Evolutionary conservation across 2,797 vertebrate genomes (phyloP), one percentile per base, ranked within the genome.

Genomic region (Myoxocephalus aenaeus): DNA sequence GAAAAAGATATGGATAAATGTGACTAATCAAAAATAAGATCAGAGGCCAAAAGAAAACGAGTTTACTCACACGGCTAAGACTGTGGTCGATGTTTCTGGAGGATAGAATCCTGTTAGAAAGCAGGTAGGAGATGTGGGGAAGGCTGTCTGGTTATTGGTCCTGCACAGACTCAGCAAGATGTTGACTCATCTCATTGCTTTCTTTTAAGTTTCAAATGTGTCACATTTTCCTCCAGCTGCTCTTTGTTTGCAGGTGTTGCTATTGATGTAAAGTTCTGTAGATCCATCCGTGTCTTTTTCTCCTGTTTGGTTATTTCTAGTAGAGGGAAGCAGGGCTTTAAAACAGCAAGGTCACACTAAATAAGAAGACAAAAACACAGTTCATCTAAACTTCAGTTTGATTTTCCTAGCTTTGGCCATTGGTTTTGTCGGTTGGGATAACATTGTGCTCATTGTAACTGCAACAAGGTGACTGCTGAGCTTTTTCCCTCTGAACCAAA

Each of bases 71-170:
- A 22, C 42, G 53, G n/a, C 36, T 7, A 6, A 58, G 44, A 70
- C 58, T 61, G 9, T 38, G 58, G 63, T 65, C n/a, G 72, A 46
- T 74, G 54, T 27, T 5, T 42, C 14, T 59, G 38, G 54, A 70
- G 40, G 48, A 64, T 50, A 46, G 40, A 27, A 32, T n/a, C 51
- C 65, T 32, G 22, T 20, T 22, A 32, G 25, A 74, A 6, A 36
- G 42, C 18, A 27, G 15, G 50, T 68, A 48, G 57, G 58, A 57
- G 18, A 65, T 58, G 22, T 61, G 54, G 65, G 58, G 71, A 73
- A 81, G 51, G 77, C 83, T 69, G 85, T 81, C 92, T 95, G 95
- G 93, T 95, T 95, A 93, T 93, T 86, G 91, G 93, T 94, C 89
- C 90, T 84, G 80, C 92, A 83, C 87, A 89, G 86, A 89, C 88